A percentile compares a stretch with the other conserved stretches of the same genome.
Evolutionary conservation across 2,113 vertebrate species (phyloP).

Genomic region (Vulpes vulpes): DNA sequence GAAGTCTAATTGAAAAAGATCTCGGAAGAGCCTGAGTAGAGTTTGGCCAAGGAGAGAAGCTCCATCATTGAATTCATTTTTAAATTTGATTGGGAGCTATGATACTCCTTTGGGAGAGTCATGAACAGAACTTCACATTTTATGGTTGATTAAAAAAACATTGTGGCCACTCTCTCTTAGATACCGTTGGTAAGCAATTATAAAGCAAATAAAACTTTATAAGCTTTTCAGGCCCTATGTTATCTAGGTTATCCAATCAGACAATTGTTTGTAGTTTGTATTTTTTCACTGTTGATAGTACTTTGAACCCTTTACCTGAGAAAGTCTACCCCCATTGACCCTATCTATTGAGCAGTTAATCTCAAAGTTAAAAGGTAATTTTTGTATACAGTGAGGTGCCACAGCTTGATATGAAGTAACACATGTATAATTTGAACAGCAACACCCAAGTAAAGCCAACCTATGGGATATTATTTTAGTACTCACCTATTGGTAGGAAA

Average conservation of each 20-base stretch:
- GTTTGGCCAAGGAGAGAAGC: not conserved
- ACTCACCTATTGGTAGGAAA: not conserved
- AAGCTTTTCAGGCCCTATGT: not conserved
- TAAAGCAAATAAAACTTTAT: not conserved
- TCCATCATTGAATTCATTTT: not conserved
- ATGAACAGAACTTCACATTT: not conserved
- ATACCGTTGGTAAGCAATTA: not conserved
- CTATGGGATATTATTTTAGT: not conserved
- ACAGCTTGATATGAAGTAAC: not conserved
- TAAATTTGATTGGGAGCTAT: not conserved
- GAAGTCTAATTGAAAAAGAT: not conserved
- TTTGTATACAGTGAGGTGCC: not conserved
- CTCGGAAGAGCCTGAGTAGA: not conserved
- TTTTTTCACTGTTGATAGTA: not conserved
- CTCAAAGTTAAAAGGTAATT: constrained; percentile 15
- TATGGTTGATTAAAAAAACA: not conserved
- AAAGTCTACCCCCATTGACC: not conserved
- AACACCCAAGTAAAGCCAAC: not conserved
- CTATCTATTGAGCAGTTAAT: not conserved
- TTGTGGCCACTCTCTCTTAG: not conserved
- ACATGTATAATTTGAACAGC: not conserved
- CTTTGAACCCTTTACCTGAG: not conserved
- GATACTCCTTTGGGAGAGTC: not conserved
- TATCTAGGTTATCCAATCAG: not conserved
- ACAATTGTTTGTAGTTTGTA: not conserved